Conservation (phyloP, 2,797 vertebrate species). For the Amazonetta brasiliensis region DNA sequence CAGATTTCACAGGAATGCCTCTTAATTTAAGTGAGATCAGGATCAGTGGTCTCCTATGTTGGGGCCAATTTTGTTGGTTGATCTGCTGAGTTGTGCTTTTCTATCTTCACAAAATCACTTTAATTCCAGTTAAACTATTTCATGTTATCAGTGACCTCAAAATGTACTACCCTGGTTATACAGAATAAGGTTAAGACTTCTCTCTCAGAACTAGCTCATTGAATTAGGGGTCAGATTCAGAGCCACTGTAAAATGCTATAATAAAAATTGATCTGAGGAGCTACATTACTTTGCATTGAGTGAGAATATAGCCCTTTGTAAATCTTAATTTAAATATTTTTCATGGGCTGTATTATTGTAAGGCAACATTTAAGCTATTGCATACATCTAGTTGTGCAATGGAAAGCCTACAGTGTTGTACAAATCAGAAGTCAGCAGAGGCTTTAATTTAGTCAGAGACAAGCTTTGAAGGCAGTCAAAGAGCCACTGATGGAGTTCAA, state of each 20-base stretch:
- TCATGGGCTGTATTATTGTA: background rate
- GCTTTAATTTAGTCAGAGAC: constrained; percentile 58
- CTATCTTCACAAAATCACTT: constrained; percentile 39
- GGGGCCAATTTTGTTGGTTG: constrained; percentile 11
- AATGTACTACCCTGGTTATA: constrained; percentile 8
- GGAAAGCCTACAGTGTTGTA: background rate
- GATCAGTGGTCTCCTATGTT: background rate
- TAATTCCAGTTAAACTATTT: constrained; percentile 56
- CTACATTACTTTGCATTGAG: background rate
- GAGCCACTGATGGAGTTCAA: constrained; percentile 59
- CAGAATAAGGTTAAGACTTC: constrained; percentile 36
- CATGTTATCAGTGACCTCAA: constrained; percentile 41
- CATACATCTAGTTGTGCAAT: background rate
- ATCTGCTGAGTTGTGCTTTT: constrained; percentile 31
- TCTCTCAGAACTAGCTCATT: background rate
- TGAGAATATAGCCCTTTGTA: background rate
- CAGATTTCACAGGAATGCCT: background rate
- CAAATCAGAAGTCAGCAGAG: constrained; percentile 20
- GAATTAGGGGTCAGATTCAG: constrained; percentile 28
- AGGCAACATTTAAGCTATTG: background rate
- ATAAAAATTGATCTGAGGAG: constrained; percentile 25
- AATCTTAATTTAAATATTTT: constrained; percentile 22
- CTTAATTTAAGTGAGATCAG: constrained; percentile 5
- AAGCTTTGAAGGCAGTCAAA: constrained; percentile 67
- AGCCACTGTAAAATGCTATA: background rate